Evolutionary conservation across 2,797 vertebrate species (phyloP).

Genomic region (Artibeus jamaicensis): DNA sequence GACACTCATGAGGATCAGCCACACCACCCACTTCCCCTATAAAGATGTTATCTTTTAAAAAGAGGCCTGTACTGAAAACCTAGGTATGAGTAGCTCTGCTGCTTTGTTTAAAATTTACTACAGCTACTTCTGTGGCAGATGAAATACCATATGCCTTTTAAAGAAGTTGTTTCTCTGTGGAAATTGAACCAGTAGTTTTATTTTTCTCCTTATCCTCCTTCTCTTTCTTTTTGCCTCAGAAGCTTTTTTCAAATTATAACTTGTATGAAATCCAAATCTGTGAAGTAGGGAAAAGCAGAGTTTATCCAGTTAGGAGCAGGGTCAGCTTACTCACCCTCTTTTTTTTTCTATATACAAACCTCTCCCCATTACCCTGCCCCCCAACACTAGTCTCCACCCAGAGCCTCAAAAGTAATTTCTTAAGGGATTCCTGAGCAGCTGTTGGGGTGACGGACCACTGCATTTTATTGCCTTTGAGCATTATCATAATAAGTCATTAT

Average conservation of each 20-base stretch:
- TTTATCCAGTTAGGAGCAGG: not conserved
- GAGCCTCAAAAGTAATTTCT: not conserved
- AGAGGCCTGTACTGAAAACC: not conserved
- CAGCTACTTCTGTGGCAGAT: not conserved
- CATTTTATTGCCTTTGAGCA: not conserved
- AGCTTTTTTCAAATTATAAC: not conserved
- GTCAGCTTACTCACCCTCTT: not conserved
- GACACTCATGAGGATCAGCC: not conserved
- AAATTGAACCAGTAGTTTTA: not conserved
- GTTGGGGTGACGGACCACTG: not conserved
- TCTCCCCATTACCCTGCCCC: no score
- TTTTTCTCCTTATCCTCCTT: not conserved
- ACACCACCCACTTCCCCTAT: not conserved
- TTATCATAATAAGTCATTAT: not conserved
- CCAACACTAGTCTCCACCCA: not conserved
- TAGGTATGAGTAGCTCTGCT: not conserved
- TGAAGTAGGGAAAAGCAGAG: not conserved
- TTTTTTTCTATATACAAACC: not conserved
- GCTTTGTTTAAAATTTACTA: not conserved
- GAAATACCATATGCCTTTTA: not conserved
- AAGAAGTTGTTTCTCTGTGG: not conserved
- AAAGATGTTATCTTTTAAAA: slow-evolving; percentile 3
- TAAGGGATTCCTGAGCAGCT: not conserved
- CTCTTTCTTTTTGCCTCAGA: not conserved
- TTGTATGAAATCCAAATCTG: not conserved